Percentiles rank a stretch among this genome's conserved stretches.
Evolutionary conservation across 2,888 invertebrate genomes (phyloP).

Genomic region (Cryptocephalus moraei): DNA sequence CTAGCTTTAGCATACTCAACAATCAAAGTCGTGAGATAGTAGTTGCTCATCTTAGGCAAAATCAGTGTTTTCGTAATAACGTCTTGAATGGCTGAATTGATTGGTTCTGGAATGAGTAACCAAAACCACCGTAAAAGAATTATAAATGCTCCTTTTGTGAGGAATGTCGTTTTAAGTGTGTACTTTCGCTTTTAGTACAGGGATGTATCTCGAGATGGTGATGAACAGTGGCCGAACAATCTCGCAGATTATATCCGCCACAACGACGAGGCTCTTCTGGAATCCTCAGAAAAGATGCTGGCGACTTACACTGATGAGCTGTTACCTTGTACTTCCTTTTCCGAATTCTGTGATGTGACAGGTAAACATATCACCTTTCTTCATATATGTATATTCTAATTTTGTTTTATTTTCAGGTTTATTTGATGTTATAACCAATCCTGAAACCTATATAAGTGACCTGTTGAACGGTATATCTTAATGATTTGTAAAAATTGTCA

Average conservation of each 20-base stretch:
- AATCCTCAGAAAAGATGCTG: slow-evolving; percentile 77
- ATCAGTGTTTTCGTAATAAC: too few relatives aligned
- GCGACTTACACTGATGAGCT: slow-evolving; percentile 78
- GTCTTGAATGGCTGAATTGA: too few relatives aligned
- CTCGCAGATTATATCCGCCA: slow-evolving; percentile 89
- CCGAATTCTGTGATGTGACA: slow-evolving; percentile 87
- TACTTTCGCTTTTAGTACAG: slow-evolving; percentile 1
- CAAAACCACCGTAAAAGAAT: neutral
- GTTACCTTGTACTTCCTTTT: slow-evolving; percentile 80
- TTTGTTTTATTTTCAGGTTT: slow-evolving; percentile 42
- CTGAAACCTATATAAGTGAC: slow-evolving; percentile 50
- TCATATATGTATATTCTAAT: neutral
- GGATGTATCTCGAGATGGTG: slow-evolving; percentile 20
- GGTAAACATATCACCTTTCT: slow-evolving; percentile 40
- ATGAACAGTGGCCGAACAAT: slow-evolving; percentile 81
- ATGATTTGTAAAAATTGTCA: slow-evolving; percentile 9
- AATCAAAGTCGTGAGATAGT: too few relatives aligned
- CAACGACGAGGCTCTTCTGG: slow-evolving; percentile 84
- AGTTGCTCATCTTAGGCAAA: too few relatives aligned
- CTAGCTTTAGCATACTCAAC: too few relatives aligned
- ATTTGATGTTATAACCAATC: slow-evolving; percentile 55
- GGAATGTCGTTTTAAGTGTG: neutral
- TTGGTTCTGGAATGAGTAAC: neutral
- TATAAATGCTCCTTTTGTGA: neutral
- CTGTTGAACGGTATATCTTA: slow-evolving; percentile 35